Base-by-base conservation (phyloP, 35 echinoderm and acorn worm species). In the Lytechinus variegatus region DNA sequence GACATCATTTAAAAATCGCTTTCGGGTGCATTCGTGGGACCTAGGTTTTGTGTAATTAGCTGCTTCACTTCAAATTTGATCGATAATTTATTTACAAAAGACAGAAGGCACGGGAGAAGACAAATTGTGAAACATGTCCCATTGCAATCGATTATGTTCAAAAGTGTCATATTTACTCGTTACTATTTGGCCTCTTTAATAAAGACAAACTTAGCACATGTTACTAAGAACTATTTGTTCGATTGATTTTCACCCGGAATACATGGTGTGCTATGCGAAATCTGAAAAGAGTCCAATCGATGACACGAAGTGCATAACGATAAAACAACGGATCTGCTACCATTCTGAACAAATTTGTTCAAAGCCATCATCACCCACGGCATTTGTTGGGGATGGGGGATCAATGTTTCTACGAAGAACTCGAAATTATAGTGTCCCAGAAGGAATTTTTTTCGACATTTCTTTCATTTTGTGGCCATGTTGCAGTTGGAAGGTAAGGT, bases 121-220 rank as follows among this genome's bases (percentile, higher is more conserved):
- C 66, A 79, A 79, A 16, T 79, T 79, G 66, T 79, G 66, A 79
- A 79, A 79, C 66, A 79, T 8, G 19, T 24, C 66, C 12, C n/a
- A 79, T 79, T 24, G n/a, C 19, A 24, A 79, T 79, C 66, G 66
- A 79, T 79, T 14, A 79, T 79, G 66, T 24, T n/a, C 66, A 79
- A 90, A 54, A 52, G 88, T 90, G 88, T 90, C 88, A 90, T 90
- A 90, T 90, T 90, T 90, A 52, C 88, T 90, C 88, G 88, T 90
- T 54, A 54, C 52, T 90, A 58, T 58, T 58, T 58, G 56, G 56
- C 9, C 88, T n/a, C 88, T 90, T 5, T 24, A 44, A n/a, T 79
- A 79, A 6, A 79, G 16, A 24, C 66, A 79, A 60, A 12, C 10
- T 10, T 9, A 88, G 27, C 88, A 90, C 88, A 90, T 90, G 88